Conservation (phyloP, 2,113 vertebrate species). For the Ciconia stormi region DNA sequence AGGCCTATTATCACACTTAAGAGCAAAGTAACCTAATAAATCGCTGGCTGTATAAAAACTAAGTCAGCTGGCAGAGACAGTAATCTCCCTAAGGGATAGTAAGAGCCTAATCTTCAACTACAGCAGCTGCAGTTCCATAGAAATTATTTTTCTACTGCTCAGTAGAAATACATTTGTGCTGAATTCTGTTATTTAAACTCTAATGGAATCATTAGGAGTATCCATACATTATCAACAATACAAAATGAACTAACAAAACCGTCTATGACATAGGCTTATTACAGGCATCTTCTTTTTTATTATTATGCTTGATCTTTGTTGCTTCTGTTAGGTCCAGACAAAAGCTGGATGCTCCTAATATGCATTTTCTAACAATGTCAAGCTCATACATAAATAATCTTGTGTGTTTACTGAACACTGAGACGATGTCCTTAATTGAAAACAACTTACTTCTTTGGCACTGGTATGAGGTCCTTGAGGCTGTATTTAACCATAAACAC, state of each 20-base stretch:
- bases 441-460: conserved; percentile 52
- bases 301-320: conserved; percentile 34
- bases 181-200: conserved; percentile 80
- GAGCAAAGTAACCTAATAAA: conserved; percentile 86
- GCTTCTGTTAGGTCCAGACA: not conserved
- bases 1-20: conserved; percentile 86
- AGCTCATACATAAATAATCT: conserved; percentile 69
- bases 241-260: conserved; percentile 65
- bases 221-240: conserved; percentile 62
- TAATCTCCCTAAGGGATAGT: conserved; percentile 80
- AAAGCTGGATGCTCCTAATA: conserved; percentile 43
- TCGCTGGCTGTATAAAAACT: conserved; percentile 80
- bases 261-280: conserved; percentile 39
- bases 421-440: conserved; percentile 64
- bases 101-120: conserved; percentile 79
- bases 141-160: conserved; percentile 76
- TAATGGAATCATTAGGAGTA: conserved; percentile 73
- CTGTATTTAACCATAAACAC: conserved; percentile 61
- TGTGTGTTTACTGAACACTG: conserved; percentile 39
- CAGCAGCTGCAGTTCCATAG: conserved; percentile 78
- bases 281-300: conserved; percentile 25
- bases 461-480: conserved; percentile 49
- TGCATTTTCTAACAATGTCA: conserved; percentile 25
- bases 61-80: conserved; percentile 83
- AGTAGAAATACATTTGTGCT: conserved; percentile 74